Evolutionary conservation across 2,113 vertebrate species (phyloP).

Genomic region (Halichoerus grypus): DNA sequence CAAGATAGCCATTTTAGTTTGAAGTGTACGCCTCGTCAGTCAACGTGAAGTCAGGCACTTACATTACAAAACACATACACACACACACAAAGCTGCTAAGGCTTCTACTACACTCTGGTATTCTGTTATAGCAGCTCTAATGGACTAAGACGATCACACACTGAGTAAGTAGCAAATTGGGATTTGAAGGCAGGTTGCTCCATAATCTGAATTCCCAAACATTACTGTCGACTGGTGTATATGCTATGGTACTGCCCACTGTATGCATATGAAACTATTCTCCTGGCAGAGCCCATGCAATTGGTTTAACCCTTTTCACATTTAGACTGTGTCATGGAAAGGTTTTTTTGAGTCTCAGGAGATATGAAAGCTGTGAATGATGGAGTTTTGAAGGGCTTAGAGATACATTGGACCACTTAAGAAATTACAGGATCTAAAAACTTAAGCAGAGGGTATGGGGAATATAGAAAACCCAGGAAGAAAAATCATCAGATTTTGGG

Average conservation of each 20-base stretch:
- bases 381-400: not conserved
- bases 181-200: not conserved
- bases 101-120: not conserved
- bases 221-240: not conserved
- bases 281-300: not conserved
- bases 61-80: not conserved
- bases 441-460: not conserved
- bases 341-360: not conserved
- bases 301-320: not conserved
- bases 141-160: no score
- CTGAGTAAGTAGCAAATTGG: not conserved
- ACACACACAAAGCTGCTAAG: not conserved
- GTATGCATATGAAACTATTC: not conserved
- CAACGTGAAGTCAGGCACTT: not conserved
- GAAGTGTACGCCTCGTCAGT: not conserved
- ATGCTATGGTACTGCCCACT: fast-evolving
- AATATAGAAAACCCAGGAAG: not conserved
- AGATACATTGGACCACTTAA: not conserved
- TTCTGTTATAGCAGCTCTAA: not conserved
- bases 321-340: not conserved
- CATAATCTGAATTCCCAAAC: not conserved
- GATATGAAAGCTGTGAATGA: not conserved
- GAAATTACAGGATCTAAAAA: not conserved
- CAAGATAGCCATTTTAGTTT: not conserved
- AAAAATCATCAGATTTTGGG: not conserved